These are phyloP conservation scores for Cochlearius cochlearius DNA, from an alignment of 2,113 vertebrate genomes.

Conservation along the genomic window DNA sequence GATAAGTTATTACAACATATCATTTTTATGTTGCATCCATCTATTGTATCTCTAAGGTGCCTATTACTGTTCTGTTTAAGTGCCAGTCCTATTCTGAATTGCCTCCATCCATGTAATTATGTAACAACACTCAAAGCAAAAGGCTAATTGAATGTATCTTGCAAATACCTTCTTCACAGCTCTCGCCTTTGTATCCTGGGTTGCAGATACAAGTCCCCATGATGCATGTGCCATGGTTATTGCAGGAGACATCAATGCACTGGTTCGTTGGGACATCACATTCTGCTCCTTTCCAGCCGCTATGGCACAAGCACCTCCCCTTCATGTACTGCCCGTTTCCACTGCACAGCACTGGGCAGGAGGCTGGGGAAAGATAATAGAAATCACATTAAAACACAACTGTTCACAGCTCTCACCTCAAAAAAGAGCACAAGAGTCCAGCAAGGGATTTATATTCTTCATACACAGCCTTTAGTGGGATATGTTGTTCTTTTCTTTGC, in stretches of 20 bases:
- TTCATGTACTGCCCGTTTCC: constrained; percentile 98
- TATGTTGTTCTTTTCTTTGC: not conserved
- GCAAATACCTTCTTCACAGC: constrained; percentile 93
- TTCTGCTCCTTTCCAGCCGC: constrained; percentile 96
- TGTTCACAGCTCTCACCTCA: not conserved
- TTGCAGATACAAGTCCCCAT: constrained; percentile 97
- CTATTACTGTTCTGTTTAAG: constrained; percentile 38
- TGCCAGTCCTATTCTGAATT: not conserved
- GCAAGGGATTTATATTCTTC: not conserved
- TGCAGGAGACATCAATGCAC: constrained; percentile 94
- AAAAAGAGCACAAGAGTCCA: not conserved
- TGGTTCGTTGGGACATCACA: constrained; percentile 95
- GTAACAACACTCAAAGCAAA: not conserved
- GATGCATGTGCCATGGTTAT: constrained; percentile 92
- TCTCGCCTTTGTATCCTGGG: constrained; percentile 96
- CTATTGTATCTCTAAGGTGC: constrained; percentile 20
- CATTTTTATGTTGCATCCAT: constrained; percentile 25
- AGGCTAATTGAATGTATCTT: not conserved
- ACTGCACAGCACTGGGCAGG: constrained; percentile 96
- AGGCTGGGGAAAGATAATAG: constrained; percentile 69
- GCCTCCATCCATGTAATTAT: not conserved
- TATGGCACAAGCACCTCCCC: constrained; percentile 95
- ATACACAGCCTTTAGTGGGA: not conserved
- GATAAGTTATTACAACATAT: constrained; percentile 25
- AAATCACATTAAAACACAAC: not conserved